Evolutionary conservation across 64 coral and sea anemone species (phyloP).

Genomic region (Acropora yongei): DNA sequence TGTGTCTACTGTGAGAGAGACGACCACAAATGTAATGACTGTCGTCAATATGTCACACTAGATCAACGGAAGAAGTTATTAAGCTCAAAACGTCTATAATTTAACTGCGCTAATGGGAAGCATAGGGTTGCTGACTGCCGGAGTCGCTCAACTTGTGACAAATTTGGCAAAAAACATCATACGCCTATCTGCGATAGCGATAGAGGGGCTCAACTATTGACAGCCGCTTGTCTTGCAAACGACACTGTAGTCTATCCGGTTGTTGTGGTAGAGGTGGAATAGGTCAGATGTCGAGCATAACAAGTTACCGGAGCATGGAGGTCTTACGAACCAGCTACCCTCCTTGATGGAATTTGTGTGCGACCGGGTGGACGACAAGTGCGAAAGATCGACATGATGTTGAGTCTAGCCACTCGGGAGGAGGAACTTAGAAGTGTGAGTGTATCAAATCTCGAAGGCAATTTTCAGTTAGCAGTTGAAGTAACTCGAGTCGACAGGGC

Average conservation of each 20-base stretch:
- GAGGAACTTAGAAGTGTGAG: background rate
- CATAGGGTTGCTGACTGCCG: too few relatives aligned
- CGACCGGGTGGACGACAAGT: background rate
- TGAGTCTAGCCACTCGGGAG: background rate
- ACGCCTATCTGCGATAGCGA: constrained; percentile 23
- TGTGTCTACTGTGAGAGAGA: too few relatives aligned
- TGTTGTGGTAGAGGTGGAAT: background rate
- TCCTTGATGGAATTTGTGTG: background rate
- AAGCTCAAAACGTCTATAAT: too few relatives aligned
- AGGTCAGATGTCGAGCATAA: background rate
- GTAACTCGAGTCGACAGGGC: too few relatives aligned
- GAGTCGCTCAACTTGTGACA: too few relatives aligned
- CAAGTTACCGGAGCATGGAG: background rate
- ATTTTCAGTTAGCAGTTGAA: too few relatives aligned
- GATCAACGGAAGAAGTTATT: too few relatives aligned
- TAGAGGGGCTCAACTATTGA: background rate
- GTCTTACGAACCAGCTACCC: background rate
- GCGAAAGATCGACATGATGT: background rate
- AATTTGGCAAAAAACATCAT: background rate
- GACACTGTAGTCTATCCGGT: background rate
- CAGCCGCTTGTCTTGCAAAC: background rate
- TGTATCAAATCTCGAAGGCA: too few relatives aligned
- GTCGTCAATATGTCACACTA: too few relatives aligned
- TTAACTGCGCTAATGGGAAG: too few relatives aligned
- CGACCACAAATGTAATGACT: too few relatives aligned